A percentile compares a stretch with the other conserved stretches of the same genome.
These are phyloP conservation scores for Stichopus horrens DNA, from an alignment of 53 echinoderm and acorn worm genomes.

Conservation along the genomic window DNA sequence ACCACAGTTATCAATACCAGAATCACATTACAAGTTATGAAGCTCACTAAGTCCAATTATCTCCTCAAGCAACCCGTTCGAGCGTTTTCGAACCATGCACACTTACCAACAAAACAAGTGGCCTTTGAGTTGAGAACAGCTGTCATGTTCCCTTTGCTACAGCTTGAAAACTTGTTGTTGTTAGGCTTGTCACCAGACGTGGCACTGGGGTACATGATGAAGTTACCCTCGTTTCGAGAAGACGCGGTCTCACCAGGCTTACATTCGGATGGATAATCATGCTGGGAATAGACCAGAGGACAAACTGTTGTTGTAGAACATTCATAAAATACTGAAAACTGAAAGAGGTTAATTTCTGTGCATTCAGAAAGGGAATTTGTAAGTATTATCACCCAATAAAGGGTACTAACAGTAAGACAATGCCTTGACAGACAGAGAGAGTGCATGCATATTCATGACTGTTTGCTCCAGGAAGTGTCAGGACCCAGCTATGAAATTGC, in stretches of 20 bases:
- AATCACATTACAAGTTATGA: no score
- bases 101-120: conserved; percentile 79
- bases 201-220: conserved; percentile 98
- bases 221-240: conserved; percentile 66
- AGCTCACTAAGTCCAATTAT: no score
- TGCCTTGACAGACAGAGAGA: not conserved
- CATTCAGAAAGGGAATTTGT: no score
- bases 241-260: conserved; percentile 65
- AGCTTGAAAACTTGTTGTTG: conserved; percentile 83
- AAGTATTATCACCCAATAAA: no score
- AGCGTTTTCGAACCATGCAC: not conserved
- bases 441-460: no score
- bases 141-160: conserved; percentile 82
- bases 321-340: not conserved
- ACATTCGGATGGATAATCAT: conserved; percentile 77
- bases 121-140: conserved; percentile 62
- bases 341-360: no score
- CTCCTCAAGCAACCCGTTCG: no score
- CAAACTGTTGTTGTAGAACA: not conserved
- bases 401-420: not conserved
- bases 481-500: no score
- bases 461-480: no score
- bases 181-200: conserved; percentile 81
- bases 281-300: conserved; percentile 53
- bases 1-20: no score